phyloP scores from a whole-genome alignment of 2,797 vertebrate species.

The Thunnus albacares region DNA sequence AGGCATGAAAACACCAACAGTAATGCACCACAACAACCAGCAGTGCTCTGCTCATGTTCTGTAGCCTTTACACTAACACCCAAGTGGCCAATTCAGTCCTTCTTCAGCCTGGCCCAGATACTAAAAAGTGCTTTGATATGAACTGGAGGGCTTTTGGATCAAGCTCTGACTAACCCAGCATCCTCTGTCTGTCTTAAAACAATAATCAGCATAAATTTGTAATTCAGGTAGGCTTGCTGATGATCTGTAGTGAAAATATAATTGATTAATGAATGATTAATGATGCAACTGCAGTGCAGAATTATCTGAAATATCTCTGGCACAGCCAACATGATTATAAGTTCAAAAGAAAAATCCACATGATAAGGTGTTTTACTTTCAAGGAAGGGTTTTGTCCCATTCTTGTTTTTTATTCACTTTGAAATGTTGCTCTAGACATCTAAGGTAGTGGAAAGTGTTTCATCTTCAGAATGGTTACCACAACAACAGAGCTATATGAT shows the following conservation, averaged over 20 bases:
- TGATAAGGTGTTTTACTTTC: not conserved
- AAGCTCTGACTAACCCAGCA: slow-evolving; percentile 8
- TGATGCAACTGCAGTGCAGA: not conserved
- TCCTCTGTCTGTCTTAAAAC: not conserved
- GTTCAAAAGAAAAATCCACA: not conserved
- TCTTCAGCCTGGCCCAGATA: slow-evolving; percentile 30
- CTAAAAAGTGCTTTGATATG: slow-evolving; percentile 8
- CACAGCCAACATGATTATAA: not conserved
- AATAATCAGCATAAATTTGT: not conserved
- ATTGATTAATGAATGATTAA: not conserved
- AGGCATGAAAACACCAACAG: slow-evolving; percentile 54
- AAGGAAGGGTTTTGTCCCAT: not conserved
- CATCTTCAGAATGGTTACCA: slow-evolving; percentile 17
- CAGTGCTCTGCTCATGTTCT: slow-evolving; percentile 26
- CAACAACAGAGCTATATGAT: slow-evolving; percentile 20
- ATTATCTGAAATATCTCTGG: not conserved
- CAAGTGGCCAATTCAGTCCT: slow-evolving; percentile 39
- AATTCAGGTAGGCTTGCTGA: not conserved
- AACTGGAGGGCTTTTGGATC: slow-evolving; percentile 15
- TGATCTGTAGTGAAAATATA: not conserved
- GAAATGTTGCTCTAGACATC: slow-evolving; percentile 32
- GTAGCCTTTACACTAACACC: slow-evolving; percentile 28
- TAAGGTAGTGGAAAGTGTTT: slow-evolving; percentile 6
- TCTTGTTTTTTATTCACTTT: slow-evolving; percentile 31
- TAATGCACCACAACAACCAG: slow-evolving; percentile 49